A percentile compares a stretch with the other conserved stretches of the same genome.
phyloP scores from a whole-genome alignment of 1,140 invertebrate genomes.

The Bombus confusus region DNA sequence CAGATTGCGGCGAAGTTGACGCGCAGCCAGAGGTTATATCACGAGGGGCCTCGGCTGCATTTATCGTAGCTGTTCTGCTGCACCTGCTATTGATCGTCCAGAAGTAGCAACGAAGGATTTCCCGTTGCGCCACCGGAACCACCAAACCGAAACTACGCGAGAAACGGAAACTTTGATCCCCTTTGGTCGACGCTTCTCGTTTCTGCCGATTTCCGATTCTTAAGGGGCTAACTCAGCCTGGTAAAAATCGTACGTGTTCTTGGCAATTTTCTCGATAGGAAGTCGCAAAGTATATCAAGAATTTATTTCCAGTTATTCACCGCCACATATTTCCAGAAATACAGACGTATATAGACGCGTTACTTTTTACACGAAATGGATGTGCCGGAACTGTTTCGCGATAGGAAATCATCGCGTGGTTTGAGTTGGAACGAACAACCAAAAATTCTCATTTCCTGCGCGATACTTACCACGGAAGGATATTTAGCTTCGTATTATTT shows the following conservation, averaged over 20 bases:
- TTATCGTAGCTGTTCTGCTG: constrained; percentile 32
- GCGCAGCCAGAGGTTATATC: constrained; percentile 34
- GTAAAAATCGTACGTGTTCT: not conserved
- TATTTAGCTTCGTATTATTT: no score
- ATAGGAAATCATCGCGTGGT: no score
- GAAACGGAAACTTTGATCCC: not conserved
- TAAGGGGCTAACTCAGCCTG: no score
- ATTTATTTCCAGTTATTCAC: not conserved
- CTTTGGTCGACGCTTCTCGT: not conserved
- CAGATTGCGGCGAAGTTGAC: constrained; percentile 60
- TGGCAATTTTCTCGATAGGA: not conserved
- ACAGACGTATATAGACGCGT: no score
- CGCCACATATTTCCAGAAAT: no score
- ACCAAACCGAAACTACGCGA: no score
- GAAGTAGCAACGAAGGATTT: constrained; percentile 26
- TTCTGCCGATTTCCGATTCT: not conserved
- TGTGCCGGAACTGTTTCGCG: no score
- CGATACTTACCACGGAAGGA: no score
- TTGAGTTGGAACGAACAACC: no score
- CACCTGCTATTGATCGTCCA: constrained; percentile 42
- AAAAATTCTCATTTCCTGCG: no score
- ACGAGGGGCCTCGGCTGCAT: constrained; percentile 19
- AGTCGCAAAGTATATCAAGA: not conserved
- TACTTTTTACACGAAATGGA: no score
- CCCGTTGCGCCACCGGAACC: not conserved